Conservation (phyloP, 2,888 invertebrate genomes). For the Diploptera punctata region DNA sequence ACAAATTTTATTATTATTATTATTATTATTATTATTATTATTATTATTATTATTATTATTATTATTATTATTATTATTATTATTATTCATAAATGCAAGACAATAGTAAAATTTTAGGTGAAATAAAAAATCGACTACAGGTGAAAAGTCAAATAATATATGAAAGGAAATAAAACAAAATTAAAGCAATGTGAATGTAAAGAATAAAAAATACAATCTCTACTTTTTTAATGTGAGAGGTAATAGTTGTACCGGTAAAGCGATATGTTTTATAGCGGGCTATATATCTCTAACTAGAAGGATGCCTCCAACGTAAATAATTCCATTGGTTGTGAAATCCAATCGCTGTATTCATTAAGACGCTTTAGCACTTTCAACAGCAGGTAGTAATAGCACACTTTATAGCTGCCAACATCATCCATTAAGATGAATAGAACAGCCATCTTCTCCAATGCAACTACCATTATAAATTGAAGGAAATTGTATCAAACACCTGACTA, state of each 20-base stretch:
- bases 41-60: no score
- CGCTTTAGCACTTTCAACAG: not conserved
- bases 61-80: no score
- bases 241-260: not conserved
- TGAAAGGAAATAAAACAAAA: not conserved
- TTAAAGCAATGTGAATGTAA: not conserved
- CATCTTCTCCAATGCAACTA: not conserved
- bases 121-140: no score
- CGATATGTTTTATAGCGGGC: conserved; percentile 16
- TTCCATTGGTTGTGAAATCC: conserved; percentile 21
- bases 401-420: conserved; percentile 17
- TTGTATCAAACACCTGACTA: not conserved
- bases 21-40: no score
- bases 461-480: conserved; percentile 1
- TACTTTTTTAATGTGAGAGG: not conserved
- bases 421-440: conserved; percentile 15
- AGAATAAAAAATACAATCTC: not conserved
- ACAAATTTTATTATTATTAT: no score
- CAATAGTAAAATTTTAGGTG: no score
- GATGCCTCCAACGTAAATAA: conserved; percentile 10
- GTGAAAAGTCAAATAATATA: not conserved
- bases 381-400: conserved; percentile 11
- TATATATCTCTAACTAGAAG: not conserved
- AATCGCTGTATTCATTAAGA: conserved; percentile 17
- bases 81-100: no score